Base-by-base conservation (phyloP, 2,797 vertebrate genomes). In the Enteromius radiatus region DNA sequence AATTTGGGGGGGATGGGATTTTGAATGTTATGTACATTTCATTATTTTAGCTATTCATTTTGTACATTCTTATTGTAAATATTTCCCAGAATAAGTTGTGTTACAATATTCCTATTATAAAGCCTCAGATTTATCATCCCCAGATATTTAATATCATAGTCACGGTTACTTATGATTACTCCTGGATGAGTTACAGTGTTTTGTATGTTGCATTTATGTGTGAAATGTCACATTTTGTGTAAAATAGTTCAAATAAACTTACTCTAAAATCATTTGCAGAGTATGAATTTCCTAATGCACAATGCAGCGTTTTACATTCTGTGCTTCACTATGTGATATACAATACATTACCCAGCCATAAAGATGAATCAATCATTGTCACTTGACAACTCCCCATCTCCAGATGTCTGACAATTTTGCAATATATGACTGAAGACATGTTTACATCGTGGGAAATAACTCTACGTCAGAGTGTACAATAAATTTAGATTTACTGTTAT, bases 61-160 rank as follows among this genome's bases (percentile, higher is more conserved):
- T 87, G 86, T 90, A 89, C n/a, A 78, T 68, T 86, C 82, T 56
- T 75, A 84, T 47, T 89, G 89, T 88, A 89, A 87, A 90, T 90
- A 88, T 74, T 61, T 88, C 41, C 23, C 41, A 23, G 41, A 80
- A 59, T 28, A 84, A 5, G 31, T 68, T 64, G 31, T 74, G 31
- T 31, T 63, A 19, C 71, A 71, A 14, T 31, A 78, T 73, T 54
- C 45, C 28, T 73, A 73, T 79, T 43, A 79, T 74, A 56, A 54
- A 76, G 26, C 9, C 47, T 77, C 64, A 77, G 56, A 83, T 52
- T 71, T 77, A 49, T 61, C 56, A 63, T n/a, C 38, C n/a, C 7
- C 21, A 38, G 76, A 28, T 68, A 54, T 76, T 81, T 65, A 82
- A 82, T 59, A 64, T 49, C 33, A 52, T 79, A 81, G 45, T 73